Evolutionary conservation across 2,113 vertebrate species (phyloP).

Genomic region (Zosterops pallidus): DNA sequence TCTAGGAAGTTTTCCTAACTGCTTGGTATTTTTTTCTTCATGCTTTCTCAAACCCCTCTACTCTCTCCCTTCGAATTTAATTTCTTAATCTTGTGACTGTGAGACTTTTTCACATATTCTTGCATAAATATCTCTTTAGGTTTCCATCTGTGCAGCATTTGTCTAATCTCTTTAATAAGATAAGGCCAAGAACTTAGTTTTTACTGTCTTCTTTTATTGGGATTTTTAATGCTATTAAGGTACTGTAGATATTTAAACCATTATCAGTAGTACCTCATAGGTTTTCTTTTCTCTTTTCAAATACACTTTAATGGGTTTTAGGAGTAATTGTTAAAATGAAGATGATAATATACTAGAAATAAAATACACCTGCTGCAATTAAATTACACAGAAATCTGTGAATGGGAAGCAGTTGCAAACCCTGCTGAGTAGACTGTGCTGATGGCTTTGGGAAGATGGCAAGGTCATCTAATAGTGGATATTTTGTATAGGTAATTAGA

Average conservation of each 20-base stretch:
- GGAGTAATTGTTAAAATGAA: neutral
- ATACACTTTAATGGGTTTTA: neutral
- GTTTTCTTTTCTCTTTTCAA: slow-evolving; percentile 1
- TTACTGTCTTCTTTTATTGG: neutral
- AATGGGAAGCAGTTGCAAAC: neutral
- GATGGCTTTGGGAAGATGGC: neutral
- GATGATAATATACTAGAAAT: neutral
- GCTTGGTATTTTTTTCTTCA: neutral
- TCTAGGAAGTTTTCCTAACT: neutral
- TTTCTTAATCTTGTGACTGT: slow-evolving; percentile 13
- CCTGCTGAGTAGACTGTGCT: neutral
- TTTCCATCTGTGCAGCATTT: slow-evolving; percentile 4
- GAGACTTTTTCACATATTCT: neutral
- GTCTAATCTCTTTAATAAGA: slow-evolving; percentile 25
- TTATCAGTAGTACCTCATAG: neutral
- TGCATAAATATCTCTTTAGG: slow-evolving; percentile 5
- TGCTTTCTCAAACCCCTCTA: neutral
- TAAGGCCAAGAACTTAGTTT: neutral
- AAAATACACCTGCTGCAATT: neutral
- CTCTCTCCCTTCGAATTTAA: neutral
- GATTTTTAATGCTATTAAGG: neutral
- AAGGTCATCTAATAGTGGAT: neutral
- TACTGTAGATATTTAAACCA: neutral
- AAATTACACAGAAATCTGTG: neutral
- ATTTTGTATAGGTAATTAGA: rapidly evolving